A percentile compares a stretch with the other conserved stretches of the same genome.
phyloP scores from a whole-genome alignment of 2,113 vertebrate species.

The Corythornis madagascariensis region DNA sequence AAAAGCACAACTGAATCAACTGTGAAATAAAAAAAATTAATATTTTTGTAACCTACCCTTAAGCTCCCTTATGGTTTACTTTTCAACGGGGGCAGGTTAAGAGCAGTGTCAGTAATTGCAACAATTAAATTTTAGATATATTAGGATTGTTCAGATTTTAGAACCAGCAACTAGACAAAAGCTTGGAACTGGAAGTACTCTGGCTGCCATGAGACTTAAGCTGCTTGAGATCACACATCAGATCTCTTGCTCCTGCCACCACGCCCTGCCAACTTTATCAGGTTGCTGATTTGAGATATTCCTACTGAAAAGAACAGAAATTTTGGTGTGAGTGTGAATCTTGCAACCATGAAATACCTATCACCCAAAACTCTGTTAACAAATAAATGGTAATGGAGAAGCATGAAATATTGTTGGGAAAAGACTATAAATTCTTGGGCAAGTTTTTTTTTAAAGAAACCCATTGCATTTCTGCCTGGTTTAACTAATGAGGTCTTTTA shows the following conservation, averaged over 20 bases:
- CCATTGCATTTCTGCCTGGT: neutral
- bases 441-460: neutral
- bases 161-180: neutral
- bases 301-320: neutral
- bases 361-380: neutral
- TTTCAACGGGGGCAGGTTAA: neutral
- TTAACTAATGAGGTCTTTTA: conserved; percentile 24
- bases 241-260: neutral
- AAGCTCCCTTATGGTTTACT: neutral
- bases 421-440: neutral
- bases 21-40: conserved; percentile 13
- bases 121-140: neutral
- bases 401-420: neutral
- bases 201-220: neutral
- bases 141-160: neutral
- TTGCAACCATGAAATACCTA: neutral
- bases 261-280: neutral
- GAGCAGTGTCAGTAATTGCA: conserved; percentile 5
- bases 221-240: neutral
- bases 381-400: neutral
- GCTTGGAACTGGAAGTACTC: neutral
- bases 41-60: neutral
- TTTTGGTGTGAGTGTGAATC: neutral
- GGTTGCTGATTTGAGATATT: neutral
- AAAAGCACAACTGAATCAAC: neutral